phyloP scores from a whole-genome alignment of 2,113 vertebrate genomes.

The Polyodon spathula region DNA sequence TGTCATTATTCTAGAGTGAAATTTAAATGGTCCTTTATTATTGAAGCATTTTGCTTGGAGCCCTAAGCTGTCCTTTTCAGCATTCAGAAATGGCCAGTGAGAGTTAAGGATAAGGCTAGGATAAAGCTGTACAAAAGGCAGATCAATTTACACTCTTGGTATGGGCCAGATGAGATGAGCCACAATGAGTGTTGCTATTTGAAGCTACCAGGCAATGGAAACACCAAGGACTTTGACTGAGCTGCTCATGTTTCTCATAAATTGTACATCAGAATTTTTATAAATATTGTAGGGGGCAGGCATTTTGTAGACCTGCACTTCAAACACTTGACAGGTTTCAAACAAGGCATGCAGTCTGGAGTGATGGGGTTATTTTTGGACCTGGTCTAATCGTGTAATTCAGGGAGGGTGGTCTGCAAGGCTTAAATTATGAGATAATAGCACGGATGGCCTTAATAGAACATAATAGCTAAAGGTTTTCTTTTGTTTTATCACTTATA shows the following conservation, averaged over 20 bases:
- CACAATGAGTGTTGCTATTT: conserved; percentile 28
- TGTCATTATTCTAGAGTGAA: not conserved
- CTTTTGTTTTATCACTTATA: too few relatives aligned
- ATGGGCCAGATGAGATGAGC: conserved; percentile 36
- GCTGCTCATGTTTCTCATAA: conserved; percentile 64
- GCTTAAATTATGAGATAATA: too few relatives aligned
- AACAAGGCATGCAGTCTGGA: not conserved
- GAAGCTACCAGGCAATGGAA: conserved; percentile 49
- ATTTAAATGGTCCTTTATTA: not conserved
- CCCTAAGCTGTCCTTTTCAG: conserved; percentile 8
- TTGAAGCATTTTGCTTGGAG: not conserved
- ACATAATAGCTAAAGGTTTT: too few relatives aligned
- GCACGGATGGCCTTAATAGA: too few relatives aligned
- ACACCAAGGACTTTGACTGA: conserved; percentile 19
- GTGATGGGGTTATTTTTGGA: not conserved
- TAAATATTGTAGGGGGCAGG: conserved; percentile 44
- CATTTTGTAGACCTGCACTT: conserved; percentile 24
- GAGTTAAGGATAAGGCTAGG: conserved; percentile 25
- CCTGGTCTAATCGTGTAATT: not conserved
- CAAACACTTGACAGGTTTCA: conserved; percentile 6
- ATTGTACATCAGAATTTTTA: conserved; percentile 60
- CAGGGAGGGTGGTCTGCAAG: too few relatives aligned
- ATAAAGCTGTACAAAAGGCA: conserved; percentile 48
- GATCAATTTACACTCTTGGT: conserved; percentile 45
- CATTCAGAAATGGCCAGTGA: conserved; percentile 15